phyloP scores from a whole-genome alignment of 1,140 invertebrate species.

The Sarcophaga peregrina region DNA sequence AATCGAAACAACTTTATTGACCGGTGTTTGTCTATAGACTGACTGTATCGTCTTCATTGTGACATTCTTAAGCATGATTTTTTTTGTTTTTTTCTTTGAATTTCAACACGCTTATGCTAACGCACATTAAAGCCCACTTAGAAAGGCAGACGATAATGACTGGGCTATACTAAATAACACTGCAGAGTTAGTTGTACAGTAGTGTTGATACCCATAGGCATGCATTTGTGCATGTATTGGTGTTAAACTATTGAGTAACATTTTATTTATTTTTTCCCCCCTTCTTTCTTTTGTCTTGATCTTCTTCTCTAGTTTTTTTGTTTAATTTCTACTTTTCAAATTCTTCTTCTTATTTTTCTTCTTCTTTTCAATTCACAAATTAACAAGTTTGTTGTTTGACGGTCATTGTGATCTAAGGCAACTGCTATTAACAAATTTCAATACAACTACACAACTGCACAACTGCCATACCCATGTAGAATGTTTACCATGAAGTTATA shows the following conservation, averaged over 20 bases:
- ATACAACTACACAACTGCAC: too few species aligned
- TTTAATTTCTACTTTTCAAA: neutral
- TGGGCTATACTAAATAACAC: too few species aligned
- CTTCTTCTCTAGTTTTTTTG: neutral
- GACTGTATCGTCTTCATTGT: neutral
- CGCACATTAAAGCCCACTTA: too few species aligned
- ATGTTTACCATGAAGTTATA: too few species aligned
- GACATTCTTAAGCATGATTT: constrained; percentile 36
- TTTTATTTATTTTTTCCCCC: neutral
- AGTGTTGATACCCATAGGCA: too few species aligned
- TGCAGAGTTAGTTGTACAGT: too few species aligned
- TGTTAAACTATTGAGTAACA: neutral
- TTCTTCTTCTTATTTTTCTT: neutral
- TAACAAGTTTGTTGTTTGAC: constrained; percentile 2
- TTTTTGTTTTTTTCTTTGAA: neutral
- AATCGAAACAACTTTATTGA: constrained; percentile 29
- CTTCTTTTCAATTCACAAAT: neutral
- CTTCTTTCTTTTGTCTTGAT: neutral
- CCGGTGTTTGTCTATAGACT: constrained; percentile 28
- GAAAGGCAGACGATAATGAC: too few species aligned
- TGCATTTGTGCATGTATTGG: neutral
- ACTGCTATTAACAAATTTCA: neutral
- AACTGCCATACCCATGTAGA: too few species aligned
- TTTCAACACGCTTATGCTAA: neutral
- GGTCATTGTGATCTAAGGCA: neutral